Evolutionary conservation across 1,140 invertebrate species (phyloP).

Genomic region (Heliconius nattereri): DNA sequence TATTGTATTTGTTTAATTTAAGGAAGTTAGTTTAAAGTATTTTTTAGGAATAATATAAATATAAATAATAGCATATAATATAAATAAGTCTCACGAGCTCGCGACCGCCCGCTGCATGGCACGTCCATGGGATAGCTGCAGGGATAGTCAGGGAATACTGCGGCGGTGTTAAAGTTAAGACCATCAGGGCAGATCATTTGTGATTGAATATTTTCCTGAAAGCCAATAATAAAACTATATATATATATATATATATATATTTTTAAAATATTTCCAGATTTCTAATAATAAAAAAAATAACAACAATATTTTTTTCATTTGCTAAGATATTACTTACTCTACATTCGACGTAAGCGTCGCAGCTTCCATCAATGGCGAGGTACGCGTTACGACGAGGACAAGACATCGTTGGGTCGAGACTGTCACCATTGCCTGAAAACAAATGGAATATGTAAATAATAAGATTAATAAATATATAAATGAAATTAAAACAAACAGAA

Average conservation of each 20-base stretch:
- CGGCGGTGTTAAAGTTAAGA: conserved; percentile 87
- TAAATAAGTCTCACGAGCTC: background rate
- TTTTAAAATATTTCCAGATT: no score
- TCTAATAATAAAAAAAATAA: no score
- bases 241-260: no score
- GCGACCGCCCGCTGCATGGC: conserved; percentile 78
- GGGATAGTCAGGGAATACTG: conserved; percentile 85
- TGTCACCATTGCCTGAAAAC: background rate
- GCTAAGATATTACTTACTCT: conserved; percentile 46
- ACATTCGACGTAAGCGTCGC: conserved; percentile 84
- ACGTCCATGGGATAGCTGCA: conserved; percentile 91
- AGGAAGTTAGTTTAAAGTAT: no score
- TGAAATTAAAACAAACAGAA: no score
- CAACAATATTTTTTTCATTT: no score
- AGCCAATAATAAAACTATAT: background rate
- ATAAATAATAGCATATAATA: no score
- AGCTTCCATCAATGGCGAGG: conserved; percentile 83
- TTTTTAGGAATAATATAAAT: no score
- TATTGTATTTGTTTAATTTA: no score
- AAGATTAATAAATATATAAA: no score
- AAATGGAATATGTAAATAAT: background rate
- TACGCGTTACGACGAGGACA: conserved; percentile 56
- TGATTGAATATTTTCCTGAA: conserved; percentile 47
- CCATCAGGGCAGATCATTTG: conserved; percentile 87
- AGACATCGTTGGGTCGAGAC: background rate